phyloP scores from a whole-genome alignment of 2,888 invertebrate species.

The Drosophila anomalata region DNA sequence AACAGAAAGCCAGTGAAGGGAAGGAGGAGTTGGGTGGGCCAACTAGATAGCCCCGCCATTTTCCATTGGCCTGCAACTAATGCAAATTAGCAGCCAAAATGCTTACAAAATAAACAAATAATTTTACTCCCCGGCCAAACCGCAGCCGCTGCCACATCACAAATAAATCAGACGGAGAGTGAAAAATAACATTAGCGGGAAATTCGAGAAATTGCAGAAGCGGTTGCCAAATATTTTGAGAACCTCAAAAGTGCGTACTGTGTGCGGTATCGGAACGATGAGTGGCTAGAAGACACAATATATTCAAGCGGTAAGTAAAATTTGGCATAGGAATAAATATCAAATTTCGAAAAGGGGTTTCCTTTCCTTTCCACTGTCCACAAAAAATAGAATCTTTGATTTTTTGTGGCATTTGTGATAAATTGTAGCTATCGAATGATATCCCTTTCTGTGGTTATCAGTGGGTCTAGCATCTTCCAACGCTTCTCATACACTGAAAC shows the following conservation, averaged over 20 bases:
- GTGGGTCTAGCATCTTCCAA: not conserved
- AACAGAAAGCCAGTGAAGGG: slow-evolving; percentile 7
- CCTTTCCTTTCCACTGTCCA: not conserved
- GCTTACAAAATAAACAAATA: slow-evolving; percentile 73
- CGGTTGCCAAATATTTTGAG: slow-evolving; percentile 71
- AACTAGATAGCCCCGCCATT: slow-evolving; percentile 6
- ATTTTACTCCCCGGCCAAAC: slow-evolving; percentile 33
- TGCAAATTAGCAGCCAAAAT: slow-evolving; percentile 67
- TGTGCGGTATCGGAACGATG: slow-evolving; percentile 20
- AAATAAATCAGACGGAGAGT: slow-evolving; percentile 61
- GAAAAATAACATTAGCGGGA: slow-evolving; percentile 64
- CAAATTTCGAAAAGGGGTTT: not conserved
- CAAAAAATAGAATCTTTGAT: not conserved
- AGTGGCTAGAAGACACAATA: slow-evolving; percentile 30
- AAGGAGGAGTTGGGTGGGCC: not conserved
- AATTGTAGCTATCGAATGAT: not conserved
- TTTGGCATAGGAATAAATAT: slow-evolving; percentile 8
- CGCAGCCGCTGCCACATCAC: slow-evolving; percentile 22
- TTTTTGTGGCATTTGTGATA: not conserved
- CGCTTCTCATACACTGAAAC: not conserved
- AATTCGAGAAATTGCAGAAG: slow-evolving; percentile 48
- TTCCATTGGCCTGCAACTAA: slow-evolving; percentile 46
- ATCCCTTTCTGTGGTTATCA: too few relatives aligned
- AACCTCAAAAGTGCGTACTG: slow-evolving; percentile 55
- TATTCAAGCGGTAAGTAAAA: slow-evolving; percentile 39